Conservation (phyloP, 2,888 invertebrate species). For the Anagyrus pseudococci region DNA sequence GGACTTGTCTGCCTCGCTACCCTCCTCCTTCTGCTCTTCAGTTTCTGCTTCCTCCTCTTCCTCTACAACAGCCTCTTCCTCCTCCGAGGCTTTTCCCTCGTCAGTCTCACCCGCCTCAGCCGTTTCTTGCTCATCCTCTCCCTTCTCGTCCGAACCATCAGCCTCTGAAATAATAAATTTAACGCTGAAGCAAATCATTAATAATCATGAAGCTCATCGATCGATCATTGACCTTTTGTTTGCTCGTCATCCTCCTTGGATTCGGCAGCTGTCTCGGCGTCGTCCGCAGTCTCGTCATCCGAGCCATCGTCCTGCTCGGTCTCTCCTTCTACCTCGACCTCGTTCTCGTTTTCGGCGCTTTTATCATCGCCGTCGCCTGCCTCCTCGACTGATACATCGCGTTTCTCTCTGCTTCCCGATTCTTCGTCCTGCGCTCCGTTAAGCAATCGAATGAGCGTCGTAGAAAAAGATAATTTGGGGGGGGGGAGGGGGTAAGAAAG, state of each 20-base stretch:
- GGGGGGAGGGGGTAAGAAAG: not conserved
- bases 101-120: conserved; percentile 1
- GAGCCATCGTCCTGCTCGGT: conserved; percentile 35
- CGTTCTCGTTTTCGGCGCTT: conserved; percentile 38
- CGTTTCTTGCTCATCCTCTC: conserved; percentile 7
- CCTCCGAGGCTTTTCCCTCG: not conserved
- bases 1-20: conserved; percentile 32
- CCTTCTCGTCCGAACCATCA: not conserved
- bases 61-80: conserved; percentile 6
- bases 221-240: not conserved
- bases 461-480: not conserved
- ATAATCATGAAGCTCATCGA: too few relatives aligned
- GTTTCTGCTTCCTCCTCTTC: conserved; percentile 34
- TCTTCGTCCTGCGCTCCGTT: conserved; percentile 39
- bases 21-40: conserved; percentile 34
- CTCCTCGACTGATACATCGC: conserved; percentile 38
- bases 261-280: conserved; percentile 29
- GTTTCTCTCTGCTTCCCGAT: conserved; percentile 41
- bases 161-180: too few relatives aligned
- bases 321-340: conserved; percentile 40
- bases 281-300: conserved; percentile 37
- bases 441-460: not conserved
- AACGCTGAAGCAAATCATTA: too few relatives aligned
- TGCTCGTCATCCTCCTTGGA: conserved; percentile 9
- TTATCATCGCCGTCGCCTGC: conserved; percentile 30